phyloP scores from a whole-genome alignment of 2,888 invertebrate genomes.

The Pegoplata infirma region DNA sequence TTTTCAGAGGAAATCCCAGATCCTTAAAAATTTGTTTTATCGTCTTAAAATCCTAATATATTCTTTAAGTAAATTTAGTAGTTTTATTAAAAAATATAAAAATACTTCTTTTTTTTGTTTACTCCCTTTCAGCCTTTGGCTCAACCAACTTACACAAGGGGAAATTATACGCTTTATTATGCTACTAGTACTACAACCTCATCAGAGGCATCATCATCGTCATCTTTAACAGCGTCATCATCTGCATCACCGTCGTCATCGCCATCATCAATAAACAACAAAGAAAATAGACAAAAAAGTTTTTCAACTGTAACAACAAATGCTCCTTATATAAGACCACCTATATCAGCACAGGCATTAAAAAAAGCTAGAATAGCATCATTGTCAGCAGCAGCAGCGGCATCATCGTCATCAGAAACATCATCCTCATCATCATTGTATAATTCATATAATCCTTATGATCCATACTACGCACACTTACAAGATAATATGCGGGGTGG shows the following conservation, averaged over 20 bases:
- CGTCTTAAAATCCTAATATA: too few species aligned
- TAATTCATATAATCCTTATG: slow-evolving; percentile 72
- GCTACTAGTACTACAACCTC: slow-evolving; percentile 66
- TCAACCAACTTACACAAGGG: slow-evolving; percentile 75
- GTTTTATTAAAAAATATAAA: too few species aligned
- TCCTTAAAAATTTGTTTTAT: too few species aligned
- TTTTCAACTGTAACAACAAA: slow-evolving; percentile 34
- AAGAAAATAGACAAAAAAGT: slow-evolving; percentile 31
- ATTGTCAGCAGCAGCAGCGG: too few species aligned
- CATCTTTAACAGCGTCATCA: slow-evolving; percentile 42
- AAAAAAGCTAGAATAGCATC: not conserved
- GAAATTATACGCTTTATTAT: slow-evolving; percentile 78
- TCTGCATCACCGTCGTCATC: too few species aligned
- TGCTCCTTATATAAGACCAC: slow-evolving; percentile 18
- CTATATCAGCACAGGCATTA: slow-evolving; percentile 12
- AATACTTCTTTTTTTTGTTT: not conserved
- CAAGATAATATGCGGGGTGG: slow-evolving; percentile 66
- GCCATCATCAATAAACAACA: slow-evolving; percentile 26
- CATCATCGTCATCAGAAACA: not conserved
- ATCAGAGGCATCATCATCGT: slow-evolving; percentile 55
- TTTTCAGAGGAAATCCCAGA: too few species aligned
- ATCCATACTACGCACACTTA: slow-evolving; percentile 70
- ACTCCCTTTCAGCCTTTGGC: slow-evolving; percentile 72
- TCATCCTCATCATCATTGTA: slow-evolving; percentile 37
- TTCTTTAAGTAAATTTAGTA: too few species aligned